Base-by-base conservation (phyloP, 2,797 vertebrate genomes). In the Propithecus deckenii region DNA sequence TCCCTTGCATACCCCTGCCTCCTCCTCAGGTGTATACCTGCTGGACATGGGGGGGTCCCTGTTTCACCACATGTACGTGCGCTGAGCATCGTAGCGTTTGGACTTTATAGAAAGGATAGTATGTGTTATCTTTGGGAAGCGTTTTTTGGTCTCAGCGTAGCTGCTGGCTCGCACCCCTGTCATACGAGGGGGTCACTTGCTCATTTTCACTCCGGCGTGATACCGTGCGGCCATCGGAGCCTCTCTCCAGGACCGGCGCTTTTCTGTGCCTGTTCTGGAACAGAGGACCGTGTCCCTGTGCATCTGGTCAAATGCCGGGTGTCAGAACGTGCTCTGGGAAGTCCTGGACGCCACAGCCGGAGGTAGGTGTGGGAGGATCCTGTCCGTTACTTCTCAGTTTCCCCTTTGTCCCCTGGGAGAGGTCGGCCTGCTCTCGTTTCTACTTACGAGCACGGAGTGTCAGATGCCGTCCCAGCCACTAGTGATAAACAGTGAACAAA, bases 51-150 rank as follows among this genome's bases (percentile, higher is more conserved):
- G 30, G 1, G 12, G 0, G 3, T 5, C 32, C 5, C 65, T 8
- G 0, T 46, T 1, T 18, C 18, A 5, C 2, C 4, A 22, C 20
- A 1, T 32, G 1, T 3, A 7, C 7, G 0, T n/a, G 17, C 12
- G 32, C 75, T 78, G 52, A 78, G n/a, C n/a, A 46, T 28, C 10
- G 14, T 15, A 55, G 75, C 7, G 10, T 46, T n/a, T 61, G 72
- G n/a, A 23, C 52, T 55, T 20, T 17, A 4, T 85, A 6, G 48
- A 59, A 11, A 75, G 28, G 69, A 1, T 0, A 11, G 13, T 9
- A 7, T 0, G 1, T 22, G 92, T 50, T 46, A 14, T 22, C 43
- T 52, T 38, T 3, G 2, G 57, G 72, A 43, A 71, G 20, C 14
- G 2, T 5, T 8, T 41, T 75, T 35, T 38, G n/a, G 85, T 15